Conservation (phyloP, 2,888 invertebrate species). For the Heliconius charithonia region DNA sequence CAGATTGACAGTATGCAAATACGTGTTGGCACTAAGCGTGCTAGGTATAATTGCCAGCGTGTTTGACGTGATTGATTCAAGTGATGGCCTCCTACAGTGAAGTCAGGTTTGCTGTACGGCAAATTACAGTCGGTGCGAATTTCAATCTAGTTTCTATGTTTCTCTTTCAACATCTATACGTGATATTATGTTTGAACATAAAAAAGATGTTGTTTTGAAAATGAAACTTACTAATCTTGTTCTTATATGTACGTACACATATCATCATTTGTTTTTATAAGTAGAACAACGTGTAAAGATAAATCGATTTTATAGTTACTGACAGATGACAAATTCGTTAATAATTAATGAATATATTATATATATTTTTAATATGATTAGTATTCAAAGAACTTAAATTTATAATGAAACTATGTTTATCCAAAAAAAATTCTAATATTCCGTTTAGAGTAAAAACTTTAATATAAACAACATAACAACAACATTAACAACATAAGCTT, state of each 20-base stretch:
- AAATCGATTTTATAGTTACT: neutral
- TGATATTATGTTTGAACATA: neutral
- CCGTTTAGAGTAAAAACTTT: neutral
- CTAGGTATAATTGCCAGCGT: slow-evolving; percentile 67
- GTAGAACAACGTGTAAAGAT: neutral
- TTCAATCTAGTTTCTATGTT: neutral
- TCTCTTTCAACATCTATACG: neutral
- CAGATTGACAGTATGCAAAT: slow-evolving; percentile 74
- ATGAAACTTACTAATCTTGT: neutral
- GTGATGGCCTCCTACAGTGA: slow-evolving; percentile 10
- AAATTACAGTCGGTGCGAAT: neutral
- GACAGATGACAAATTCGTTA: neutral
- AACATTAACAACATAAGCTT: too few relatives aligned
- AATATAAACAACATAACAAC: neutral
- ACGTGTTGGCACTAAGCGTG: slow-evolving; percentile 69
- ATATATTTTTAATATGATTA: neutral
- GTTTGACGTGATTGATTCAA: slow-evolving; percentile 70
- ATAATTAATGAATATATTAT: neutral
- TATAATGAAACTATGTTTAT: neutral
- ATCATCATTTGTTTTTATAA: neutral
- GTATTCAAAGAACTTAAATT: neutral
- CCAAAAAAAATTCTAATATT: neutral
- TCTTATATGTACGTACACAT: neutral
- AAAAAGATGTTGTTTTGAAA: neutral
- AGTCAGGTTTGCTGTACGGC: slow-evolving; percentile 1